Conservation (phyloP, 2,888 invertebrate genomes). For the Folsomia candida region DNA sequence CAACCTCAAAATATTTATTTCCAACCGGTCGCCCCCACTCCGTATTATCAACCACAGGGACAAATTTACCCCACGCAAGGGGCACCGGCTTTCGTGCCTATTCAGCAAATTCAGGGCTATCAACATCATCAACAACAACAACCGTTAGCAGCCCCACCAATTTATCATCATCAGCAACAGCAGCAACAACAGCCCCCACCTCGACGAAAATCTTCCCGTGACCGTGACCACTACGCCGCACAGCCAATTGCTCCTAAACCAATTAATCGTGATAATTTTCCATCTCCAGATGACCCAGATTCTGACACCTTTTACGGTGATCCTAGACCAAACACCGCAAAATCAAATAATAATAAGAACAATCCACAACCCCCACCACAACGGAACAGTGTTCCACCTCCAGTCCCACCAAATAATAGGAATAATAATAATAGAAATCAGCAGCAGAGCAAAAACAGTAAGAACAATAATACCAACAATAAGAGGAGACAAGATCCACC, state of each 20-base stretch:
- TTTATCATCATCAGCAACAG: not conserved
- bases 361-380: not conserved
- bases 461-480: not conserved
- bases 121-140: conserved; percentile 6
- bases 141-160: not conserved
- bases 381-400: conserved; percentile 2
- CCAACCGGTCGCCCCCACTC: conserved; percentile 9
- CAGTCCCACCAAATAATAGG: conserved; percentile 1
- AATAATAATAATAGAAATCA: conserved; percentile 9
- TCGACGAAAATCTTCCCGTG: not conserved
- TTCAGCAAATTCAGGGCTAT: conserved; percentile 5
- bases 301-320: conserved; percentile 46
- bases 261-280: conserved; percentile 18
- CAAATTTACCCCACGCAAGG: not conserved
- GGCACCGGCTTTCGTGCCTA: not conserved
- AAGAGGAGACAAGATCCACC: not conserved
- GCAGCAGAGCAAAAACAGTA: not conserved
- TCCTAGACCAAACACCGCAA: conserved; percentile 29
- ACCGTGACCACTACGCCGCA: not conserved
- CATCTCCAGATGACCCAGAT: conserved; percentile 40
- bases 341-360: conserved; percentile 5
- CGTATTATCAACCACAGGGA: conserved; percentile 6
- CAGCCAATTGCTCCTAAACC: not conserved
- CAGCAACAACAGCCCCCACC: not conserved
- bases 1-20: conserved; percentile 3